Conservation (phyloP, 2,797 vertebrate species). For the Glyptemys insculpta region DNA sequence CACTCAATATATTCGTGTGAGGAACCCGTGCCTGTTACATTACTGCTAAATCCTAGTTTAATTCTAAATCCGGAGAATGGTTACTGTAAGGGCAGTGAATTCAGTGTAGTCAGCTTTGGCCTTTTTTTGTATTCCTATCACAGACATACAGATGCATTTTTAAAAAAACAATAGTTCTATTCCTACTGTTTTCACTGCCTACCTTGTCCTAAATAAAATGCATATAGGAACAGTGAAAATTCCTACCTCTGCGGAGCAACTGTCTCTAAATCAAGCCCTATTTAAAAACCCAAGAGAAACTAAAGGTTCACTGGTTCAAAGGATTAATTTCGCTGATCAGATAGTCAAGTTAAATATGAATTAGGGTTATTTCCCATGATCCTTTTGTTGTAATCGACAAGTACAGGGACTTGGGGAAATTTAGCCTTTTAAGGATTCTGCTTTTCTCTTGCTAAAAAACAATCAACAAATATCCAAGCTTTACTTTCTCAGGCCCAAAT, state of each 20-base stretch:
- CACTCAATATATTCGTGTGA: background rate
- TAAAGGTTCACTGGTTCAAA: background rate
- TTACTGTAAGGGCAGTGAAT: background rate
- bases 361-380: fast-evolving
- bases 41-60: background rate
- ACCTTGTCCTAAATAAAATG: fast-evolving
- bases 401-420: background rate
- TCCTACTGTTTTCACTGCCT: fast-evolving
- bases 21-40: background rate
- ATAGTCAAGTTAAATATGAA: background rate
- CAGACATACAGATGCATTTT: background rate
- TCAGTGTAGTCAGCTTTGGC: background rate
- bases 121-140: background rate
- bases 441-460: background rate
- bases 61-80: background rate
- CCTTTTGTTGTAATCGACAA: background rate
- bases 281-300: background rate
- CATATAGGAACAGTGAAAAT: background rate
- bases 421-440: background rate
- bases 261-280: fast-evolving
- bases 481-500: background rate
- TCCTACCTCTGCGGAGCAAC: fast-evolving
- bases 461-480: fast-evolving
- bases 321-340: fast-evolving
- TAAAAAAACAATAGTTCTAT: background rate